phyloP scores from a whole-genome alignment of 2,888 invertebrate species.

The Pachydiplax longipennis region DNA sequence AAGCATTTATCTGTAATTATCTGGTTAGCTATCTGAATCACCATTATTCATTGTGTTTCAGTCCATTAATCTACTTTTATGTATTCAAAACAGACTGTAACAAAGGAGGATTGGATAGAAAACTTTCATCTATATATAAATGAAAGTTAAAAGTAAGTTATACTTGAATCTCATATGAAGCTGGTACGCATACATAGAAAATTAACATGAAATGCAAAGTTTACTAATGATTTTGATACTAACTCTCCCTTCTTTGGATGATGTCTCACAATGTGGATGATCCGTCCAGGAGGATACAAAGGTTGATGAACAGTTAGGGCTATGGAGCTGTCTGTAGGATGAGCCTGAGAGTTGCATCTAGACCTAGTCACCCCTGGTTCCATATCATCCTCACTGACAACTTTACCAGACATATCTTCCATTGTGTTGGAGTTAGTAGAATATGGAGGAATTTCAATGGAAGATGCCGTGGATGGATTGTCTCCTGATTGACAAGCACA shows the following conservation, averaged over 20 bases:
- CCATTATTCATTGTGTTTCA: too few species aligned
- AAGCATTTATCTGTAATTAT: too few species aligned
- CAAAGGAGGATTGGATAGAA: too few species aligned
- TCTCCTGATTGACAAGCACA: conserved; percentile 52
- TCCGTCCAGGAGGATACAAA: conserved; percentile 83
- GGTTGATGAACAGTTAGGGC: conserved; percentile 82
- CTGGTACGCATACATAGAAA: neutral
- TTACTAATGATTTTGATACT: conserved; percentile 59
- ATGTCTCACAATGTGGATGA: conserved; percentile 85
- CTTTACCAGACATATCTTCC: neutral
- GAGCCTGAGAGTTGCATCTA: conserved; percentile 53
- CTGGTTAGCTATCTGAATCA: too few species aligned
- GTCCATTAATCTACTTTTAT: too few species aligned
- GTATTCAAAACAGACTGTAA: too few species aligned
- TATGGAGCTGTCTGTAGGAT: conserved; percentile 75
- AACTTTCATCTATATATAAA: too few species aligned
- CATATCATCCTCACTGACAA: neutral
- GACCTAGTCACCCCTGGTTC: conserved; percentile 14
- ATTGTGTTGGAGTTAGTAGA: neutral
- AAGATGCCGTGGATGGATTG: neutral
- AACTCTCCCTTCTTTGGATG: conserved; percentile 81
- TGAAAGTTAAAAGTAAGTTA: too few species aligned
- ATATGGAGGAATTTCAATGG: conserved; percentile 14
- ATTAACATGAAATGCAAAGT: neutral
- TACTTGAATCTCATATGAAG: neutral